A percentile compares a stretch with the other conserved stretches of the same genome.
Evolutionary conservation across 2,113 vertebrate genomes (phyloP).

Genomic region (Coreoperca whiteheadi): DNA sequence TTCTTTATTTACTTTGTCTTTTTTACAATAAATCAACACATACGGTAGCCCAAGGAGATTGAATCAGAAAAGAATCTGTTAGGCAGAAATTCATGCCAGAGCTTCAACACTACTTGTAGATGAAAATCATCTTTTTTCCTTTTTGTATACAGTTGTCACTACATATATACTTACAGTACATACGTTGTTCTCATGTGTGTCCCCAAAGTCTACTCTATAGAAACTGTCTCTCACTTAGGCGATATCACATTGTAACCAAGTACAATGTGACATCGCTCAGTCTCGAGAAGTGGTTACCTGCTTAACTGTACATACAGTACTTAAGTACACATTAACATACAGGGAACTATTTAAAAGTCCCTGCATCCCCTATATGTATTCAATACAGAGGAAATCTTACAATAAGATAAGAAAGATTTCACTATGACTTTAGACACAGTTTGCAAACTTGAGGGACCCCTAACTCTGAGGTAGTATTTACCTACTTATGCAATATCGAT

Average conservation of each 20-base stretch:
- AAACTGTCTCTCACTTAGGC: neutral
- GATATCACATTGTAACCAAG: neutral
- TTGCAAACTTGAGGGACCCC: too few relatives aligned
- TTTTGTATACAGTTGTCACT: neutral
- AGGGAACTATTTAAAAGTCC: neutral
- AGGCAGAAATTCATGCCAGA: neutral
- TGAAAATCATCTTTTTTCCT: neutral
- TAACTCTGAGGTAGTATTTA: neutral
- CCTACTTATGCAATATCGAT: neutral
- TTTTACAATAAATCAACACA: neutral
- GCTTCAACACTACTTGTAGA: neutral
- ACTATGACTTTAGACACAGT: neutral
- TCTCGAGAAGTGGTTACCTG: neutral
- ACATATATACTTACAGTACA: neutral
- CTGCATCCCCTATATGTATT: neutral
- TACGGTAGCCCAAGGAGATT: neutral
- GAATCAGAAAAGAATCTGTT: neutral
- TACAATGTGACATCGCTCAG: neutral
- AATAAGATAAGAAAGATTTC: neutral
- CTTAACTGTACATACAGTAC: too few relatives aligned
- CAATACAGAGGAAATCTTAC: neutral
- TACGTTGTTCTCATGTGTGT: neutral
- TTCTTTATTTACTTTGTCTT: neutral
- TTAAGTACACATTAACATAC: neutral
- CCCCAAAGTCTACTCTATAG: neutral